A percentile compares a stretch with the other conserved stretches of the same genome.
Evolutionary conservation across 2,113 vertebrate species (phyloP).

Genomic region (Centropus bengalensis): DNA sequence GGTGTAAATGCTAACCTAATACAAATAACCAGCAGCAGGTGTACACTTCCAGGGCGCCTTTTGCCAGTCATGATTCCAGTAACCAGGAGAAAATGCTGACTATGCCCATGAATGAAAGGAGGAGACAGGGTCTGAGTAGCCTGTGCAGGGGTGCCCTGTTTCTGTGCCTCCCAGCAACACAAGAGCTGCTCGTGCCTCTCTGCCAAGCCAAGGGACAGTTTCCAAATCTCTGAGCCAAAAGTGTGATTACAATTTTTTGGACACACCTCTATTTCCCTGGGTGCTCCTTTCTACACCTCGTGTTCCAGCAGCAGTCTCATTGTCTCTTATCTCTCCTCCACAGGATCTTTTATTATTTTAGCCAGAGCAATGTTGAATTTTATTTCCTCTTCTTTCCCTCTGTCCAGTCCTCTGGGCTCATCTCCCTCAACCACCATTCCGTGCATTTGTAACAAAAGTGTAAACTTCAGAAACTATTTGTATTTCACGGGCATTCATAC

Average conservation of each 20-base stretch:
- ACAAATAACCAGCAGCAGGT: background rate
- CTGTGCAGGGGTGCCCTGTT: background rate
- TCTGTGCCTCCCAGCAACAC: background rate
- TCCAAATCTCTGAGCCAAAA: conserved; percentile 36
- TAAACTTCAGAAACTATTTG: conserved; percentile 63
- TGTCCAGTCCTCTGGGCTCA: background rate
- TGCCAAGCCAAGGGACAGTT: background rate
- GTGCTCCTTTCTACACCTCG: conserved; percentile 11
- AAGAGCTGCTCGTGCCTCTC: background rate
- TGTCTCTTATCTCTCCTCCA: conserved; percentile 31
- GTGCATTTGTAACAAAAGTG: conserved; percentile 18
- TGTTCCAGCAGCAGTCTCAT: background rate
- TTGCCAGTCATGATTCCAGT: background rate
- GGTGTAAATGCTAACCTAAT: background rate
- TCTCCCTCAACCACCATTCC: background rate
- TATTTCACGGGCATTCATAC: conserved; percentile 52
- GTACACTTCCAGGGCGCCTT: background rate
- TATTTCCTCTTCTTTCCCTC: conserved; percentile 8
- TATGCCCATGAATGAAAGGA: background rate
- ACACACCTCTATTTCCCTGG: background rate
- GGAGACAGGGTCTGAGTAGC: background rate
- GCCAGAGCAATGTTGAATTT: background rate
- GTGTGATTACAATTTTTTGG: conserved; percentile 3
- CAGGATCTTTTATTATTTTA: conserved; percentile 20
- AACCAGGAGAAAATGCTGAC: conserved; percentile 2